Evolutionary conservation across 1,140 invertebrate genomes (phyloP), one percentile per base, ranked within the genome.

Genomic region (Aradophagus sp.): DNA sequence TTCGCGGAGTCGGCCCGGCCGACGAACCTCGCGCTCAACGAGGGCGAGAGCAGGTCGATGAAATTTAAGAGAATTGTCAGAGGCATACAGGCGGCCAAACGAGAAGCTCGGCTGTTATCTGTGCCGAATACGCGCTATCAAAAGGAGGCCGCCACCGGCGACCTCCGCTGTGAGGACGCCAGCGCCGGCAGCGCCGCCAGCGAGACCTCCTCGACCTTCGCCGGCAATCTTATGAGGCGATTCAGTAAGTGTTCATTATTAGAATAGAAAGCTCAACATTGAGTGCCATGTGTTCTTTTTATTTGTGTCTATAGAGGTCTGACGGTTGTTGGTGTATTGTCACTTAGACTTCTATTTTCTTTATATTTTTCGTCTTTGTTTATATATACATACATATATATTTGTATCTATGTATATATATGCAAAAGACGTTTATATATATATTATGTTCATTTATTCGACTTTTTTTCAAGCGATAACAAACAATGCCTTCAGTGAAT

Each of bases 221-320:
- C 90, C 66, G 89, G 90, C 76, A 91, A 89, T 87, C 86, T 93
- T 74, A 92, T 92, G 87, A 89, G 92, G 81, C 89, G 91, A 87
- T 92, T 93, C 89, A 93, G 93, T 94, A 93, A 94, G 93, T 94
- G 89, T 88, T 74, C 73, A 72, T 67, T 38, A 71, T 58, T 77
- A 80, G 70, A 75, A 70, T 83, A 83, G 77, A n/a, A n/a, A 55
- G 41, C 50, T 65, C 41, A 36, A 34, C 61, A 65, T 75, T 53
- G 67, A 81, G 73, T 77, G 75, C 52, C 42, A 59, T 75, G 62
- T 74, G 59, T 66, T 73, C 73, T 65, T 66, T 73, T 74, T 65
- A 70, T 76, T 67, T 74, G 63, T 69, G 74, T 66, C 66, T n/a
- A n/a, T 76, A 71, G 56, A 53, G 62, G 47, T 76, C 61, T 65